A percentile compares a stretch with the other conserved stretches of the same genome.
Evolutionary conservation across 2,113 vertebrate genomes (phyloP).

Genomic region (Gymnocephalus cernua): DNA sequence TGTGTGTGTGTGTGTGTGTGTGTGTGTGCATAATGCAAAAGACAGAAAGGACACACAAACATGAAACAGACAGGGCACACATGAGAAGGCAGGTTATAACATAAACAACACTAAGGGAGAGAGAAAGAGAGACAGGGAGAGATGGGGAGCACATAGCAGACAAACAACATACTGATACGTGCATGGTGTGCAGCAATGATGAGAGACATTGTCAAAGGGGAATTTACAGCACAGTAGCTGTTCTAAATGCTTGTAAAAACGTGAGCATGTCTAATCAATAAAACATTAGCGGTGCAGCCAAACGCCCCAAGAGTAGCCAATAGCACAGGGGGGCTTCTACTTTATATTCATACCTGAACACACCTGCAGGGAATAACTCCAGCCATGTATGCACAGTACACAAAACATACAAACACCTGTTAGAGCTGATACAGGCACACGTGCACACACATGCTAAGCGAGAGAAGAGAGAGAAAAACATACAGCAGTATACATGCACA

Average conservation of each 20-base stretch:
- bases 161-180: conserved; percentile 26
- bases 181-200: conserved; percentile 29
- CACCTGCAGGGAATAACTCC: conserved; percentile 8
- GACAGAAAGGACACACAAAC: neutral
- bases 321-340: neutral
- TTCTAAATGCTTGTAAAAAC: conserved; percentile 61
- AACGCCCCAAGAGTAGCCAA: conserved; percentile 11
- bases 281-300: conserved; percentile 44
- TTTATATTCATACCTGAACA: conserved; percentile 18
- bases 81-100: neutral
- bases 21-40: conserved; percentile 11
- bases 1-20: too few relatives aligned
- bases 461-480: neutral
- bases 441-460: too few relatives aligned
- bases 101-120: neutral
- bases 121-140: neutral
- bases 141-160: neutral
- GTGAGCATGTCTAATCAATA: conserved; percentile 60
- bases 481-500: neutral
- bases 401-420: neutral
- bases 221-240: conserved; percentile 51
- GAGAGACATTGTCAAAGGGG: conserved; percentile 45
- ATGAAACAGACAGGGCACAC: neutral
- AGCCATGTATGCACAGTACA: neutral
- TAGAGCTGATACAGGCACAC: too few relatives aligned